phyloP scores from a whole-genome alignment of 2,888 invertebrate genomes.

The Cremastinae sp. region DNA sequence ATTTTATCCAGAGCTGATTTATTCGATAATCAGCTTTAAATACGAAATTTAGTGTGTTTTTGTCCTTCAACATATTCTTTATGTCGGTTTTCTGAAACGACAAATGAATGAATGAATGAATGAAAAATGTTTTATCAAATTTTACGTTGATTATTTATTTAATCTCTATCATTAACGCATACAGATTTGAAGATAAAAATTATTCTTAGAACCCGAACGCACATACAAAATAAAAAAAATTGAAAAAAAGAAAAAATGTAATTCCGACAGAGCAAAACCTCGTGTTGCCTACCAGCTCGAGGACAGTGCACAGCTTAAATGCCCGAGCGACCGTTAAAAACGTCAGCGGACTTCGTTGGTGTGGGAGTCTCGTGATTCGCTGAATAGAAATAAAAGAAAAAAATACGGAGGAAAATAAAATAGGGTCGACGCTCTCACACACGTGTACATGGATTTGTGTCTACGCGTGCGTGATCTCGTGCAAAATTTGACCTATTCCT shows the following conservation, averaged over 20 bases:
- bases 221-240: too few species aligned
- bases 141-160: too few species aligned
- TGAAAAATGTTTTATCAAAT: too few species aligned
- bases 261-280: neutral
- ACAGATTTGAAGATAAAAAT: too few species aligned
- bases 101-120: too few species aligned
- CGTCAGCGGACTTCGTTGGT: conserved; percentile 33
- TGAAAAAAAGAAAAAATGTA: neutral
- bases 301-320: conserved; percentile 46
- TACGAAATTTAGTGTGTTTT: too few species aligned
- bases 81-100: too few species aligned
- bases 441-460: neutral
- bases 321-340: conserved; percentile 57
- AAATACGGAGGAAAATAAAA: conserved; percentile 11
- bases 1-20: too few species aligned
- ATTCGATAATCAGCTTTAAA: too few species aligned
- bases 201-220: too few species aligned
- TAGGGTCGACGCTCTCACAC: conserved; percentile 19
- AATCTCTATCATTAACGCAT: neutral
- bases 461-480: conserved; percentile 20
- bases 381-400: conserved; percentile 48
- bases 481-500: conserved; percentile 34
- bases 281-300: neutral
- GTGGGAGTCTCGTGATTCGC: conserved; percentile 48
- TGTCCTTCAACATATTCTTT: too few species aligned